Base-by-base conservation (phyloP, 2,888 invertebrate genomes). In the Lottia scabra region DNA sequence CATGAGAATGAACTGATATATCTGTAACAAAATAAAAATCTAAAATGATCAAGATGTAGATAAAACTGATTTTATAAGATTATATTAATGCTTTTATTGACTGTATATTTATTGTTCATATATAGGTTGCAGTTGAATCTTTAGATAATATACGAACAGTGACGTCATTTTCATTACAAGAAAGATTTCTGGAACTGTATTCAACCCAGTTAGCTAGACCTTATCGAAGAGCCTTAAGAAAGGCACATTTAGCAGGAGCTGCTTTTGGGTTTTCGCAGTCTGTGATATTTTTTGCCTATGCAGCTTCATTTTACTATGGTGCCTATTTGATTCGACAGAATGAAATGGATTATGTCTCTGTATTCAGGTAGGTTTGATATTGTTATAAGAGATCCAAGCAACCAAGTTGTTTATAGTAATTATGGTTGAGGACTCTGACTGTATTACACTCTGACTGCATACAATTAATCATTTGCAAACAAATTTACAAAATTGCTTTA, bases 251-350 rank as follows among this genome's bases (percentile, higher is more conserved):
- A 6, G 75, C 81, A 13, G 87, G 86, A 8, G 64, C 87, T 1
- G 80, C 86, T 0, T 88, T 84, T 75, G 85, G 84, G 46, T 76
- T 87, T 45, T 91, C 92, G 1, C 92, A 92, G 80, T 90, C 90
- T 5, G 85, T 91, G 19, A 90, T 92, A 64, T 92, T 91, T 87
- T 89, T 91, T 77, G 91, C 92, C 84, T 92, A 92, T 81, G 91
- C 91, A 26, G 90, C 90, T n/a, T 90, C 91, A 3, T 92, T 92
- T 84, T 89, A 89, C 70, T 89, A 91, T 74, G 92, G 92, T 8
- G 91, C 91, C n/a, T 90, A 90, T 76, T 88, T 92, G 38, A 90
- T 92, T 44, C 84, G 89, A 65, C 79, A 87, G 16, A 87, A 84
- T 6, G 88, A 90, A 44, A 90, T 91, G 89, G 69, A 74, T 4